Conservation (phyloP, 2,113 vertebrate species). For the Podarcis muralis region DNA sequence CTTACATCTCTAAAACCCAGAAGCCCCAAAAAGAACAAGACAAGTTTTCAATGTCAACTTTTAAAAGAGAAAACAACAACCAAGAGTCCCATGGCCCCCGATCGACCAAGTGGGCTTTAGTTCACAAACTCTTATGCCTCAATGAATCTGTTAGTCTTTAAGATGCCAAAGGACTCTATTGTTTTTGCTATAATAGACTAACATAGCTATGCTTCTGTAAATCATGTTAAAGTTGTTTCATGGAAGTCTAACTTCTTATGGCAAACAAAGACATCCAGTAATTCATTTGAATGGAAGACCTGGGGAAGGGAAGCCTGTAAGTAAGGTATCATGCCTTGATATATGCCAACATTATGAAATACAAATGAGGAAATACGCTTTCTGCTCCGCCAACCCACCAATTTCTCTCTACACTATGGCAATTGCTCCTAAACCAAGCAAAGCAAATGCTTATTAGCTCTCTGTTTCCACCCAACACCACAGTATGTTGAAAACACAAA, state of each 20-base stretch:
- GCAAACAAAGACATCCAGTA: slow-evolving; percentile 39
- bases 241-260: slow-evolving; percentile 29
- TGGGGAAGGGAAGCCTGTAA: background rate
- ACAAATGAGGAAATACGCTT: background rate
- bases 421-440: background rate
- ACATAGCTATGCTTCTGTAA: background rate
- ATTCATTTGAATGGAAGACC: background rate
- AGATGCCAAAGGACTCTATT: background rate
- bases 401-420: background rate
- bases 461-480: background rate
- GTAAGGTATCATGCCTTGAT: background rate
- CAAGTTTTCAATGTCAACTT: background rate
- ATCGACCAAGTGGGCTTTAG: background rate
- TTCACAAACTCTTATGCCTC: slow-evolving; percentile 8
- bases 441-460: background rate
- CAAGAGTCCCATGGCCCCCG: background rate
- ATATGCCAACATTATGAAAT: background rate
- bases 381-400: no score
- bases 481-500: background rate
- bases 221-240: slow-evolving; percentile 13
- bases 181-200: background rate
- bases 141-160: slow-evolving; percentile 1
- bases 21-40: background rate
- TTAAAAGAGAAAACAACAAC: background rate
- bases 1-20: background rate